phyloP scores from a whole-genome alignment of 1,140 invertebrate genomes.

The Megalopta genalis region DNA sequence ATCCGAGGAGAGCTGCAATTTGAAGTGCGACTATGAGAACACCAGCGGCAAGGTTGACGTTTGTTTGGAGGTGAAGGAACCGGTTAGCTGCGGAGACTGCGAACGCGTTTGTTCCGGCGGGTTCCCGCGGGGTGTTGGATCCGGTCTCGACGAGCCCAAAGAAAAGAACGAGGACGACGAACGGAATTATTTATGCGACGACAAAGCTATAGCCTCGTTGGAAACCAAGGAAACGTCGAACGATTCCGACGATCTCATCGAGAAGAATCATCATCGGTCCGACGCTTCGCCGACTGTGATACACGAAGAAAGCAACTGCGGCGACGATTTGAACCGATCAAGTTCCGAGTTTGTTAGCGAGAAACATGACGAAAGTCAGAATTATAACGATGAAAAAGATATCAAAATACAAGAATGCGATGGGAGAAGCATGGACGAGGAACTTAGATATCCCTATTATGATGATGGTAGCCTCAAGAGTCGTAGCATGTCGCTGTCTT shows the following conservation, averaged over 20 bases:
- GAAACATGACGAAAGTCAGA: constrained; percentile 27
- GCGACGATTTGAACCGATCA: constrained; percentile 42
- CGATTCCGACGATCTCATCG: neutral
- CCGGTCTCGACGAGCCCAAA: neutral
- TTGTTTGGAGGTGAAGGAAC: constrained; percentile 76
- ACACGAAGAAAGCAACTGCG: constrained; percentile 45
- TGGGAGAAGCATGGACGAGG: constrained; percentile 61
- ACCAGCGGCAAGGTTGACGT: constrained; percentile 70
- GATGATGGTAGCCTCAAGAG: constrained; percentile 74
- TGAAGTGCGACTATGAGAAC: constrained; percentile 41
- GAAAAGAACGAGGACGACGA: neutral
- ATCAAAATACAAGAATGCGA: constrained; percentile 49
- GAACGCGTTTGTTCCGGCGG: constrained; percentile 77
- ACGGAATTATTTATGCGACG: constrained; percentile 3
- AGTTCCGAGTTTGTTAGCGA: constrained; percentile 49
- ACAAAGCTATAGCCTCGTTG: neutral
- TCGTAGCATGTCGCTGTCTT: constrained; percentile 77
- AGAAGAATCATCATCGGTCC: constrained; percentile 39
- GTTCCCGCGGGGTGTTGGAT: constrained; percentile 4
- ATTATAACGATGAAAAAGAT: constrained; percentile 30
- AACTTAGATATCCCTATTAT: constrained; percentile 54
- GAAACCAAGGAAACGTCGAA: neutral
- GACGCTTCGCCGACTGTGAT: constrained; percentile 35
- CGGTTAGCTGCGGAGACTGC: constrained; percentile 74
- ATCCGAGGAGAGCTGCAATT: constrained; percentile 44